These are phyloP conservation scores for Falco rusticolus DNA, from an alignment of 2,797 vertebrate genomes.

Conservation along the genomic window DNA sequence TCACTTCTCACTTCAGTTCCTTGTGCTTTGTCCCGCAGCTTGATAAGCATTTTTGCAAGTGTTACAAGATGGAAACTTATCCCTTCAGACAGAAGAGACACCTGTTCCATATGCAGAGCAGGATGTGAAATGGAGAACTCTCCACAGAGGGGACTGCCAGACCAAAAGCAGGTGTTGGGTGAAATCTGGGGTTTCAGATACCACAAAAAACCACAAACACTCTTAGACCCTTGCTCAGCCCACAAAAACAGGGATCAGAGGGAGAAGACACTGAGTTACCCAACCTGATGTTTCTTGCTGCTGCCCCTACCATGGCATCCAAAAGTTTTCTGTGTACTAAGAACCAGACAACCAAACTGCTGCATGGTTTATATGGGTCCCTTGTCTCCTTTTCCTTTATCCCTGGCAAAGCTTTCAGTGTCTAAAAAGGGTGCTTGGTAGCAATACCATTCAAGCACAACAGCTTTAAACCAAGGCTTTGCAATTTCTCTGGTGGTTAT, in stretches of 20 bases:
- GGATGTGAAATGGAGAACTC: not conserved
- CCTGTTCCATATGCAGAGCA: not conserved
- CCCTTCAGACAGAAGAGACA: not conserved
- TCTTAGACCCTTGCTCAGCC: not conserved
- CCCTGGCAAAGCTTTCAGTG: not conserved
- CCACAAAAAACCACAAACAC: fast-evolving
- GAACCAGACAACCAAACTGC: not conserved
- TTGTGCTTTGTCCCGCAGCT: not conserved
- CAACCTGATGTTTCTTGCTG: not conserved
- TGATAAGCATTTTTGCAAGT: not conserved
- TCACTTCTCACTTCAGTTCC: constrained; percentile 35
- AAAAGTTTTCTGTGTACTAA: not conserved
- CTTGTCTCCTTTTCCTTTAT: not conserved
- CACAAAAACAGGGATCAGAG: not conserved
- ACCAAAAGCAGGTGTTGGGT: not conserved
- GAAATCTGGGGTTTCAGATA: not conserved
- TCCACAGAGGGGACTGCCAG: not conserved
- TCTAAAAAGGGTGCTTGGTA: not conserved
- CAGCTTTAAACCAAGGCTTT: not conserved
- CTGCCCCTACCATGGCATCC: not conserved
- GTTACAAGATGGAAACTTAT: not conserved
- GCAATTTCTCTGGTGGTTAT: not conserved
- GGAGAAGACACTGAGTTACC: not conserved
- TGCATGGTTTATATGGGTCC: not conserved
- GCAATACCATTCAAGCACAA: not conserved